These are phyloP conservation scores for Drosophila bipectinata DNA, from an alignment of 1,140 invertebrate genomes.

Conservation along the genomic window DNA sequence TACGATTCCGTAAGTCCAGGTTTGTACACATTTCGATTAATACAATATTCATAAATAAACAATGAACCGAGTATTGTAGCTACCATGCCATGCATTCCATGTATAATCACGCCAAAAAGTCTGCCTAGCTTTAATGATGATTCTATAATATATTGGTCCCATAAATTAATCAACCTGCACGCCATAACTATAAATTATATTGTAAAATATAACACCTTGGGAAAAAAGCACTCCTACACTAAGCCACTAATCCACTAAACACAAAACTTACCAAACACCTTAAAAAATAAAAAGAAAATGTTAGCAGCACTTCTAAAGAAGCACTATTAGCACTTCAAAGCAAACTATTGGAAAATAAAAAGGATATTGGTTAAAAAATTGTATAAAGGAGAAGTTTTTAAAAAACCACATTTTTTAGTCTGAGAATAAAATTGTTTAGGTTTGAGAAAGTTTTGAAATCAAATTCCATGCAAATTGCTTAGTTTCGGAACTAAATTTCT, in stretches of 20 bases:
- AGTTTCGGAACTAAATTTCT: slow-evolving; percentile 59
- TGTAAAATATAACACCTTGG: slow-evolving; percentile 8
- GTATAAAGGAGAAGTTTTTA: too few species aligned
- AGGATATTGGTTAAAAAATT: background rate
- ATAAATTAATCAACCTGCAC: slow-evolving; percentile 33
- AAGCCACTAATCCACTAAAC: slow-evolving; percentile 11
- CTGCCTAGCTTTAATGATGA: slow-evolving; percentile 25
- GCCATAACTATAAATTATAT: slow-evolving; percentile 14
- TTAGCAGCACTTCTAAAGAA: slow-evolving; percentile 17
- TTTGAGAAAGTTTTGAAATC: slow-evolving; percentile 22
- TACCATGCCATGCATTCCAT: slow-evolving; percentile 29
- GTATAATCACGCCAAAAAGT: slow-evolving; percentile 27
- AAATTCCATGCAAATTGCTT: slow-evolving; percentile 35
- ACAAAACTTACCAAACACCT: slow-evolving; percentile 34
- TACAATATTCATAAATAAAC: slow-evolving; percentile 30
- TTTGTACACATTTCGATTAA: slow-evolving; percentile 73
- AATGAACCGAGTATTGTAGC: slow-evolving; percentile 33
- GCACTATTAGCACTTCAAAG: slow-evolving; percentile 27
- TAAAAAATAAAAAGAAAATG: background rate
- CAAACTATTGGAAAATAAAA: slow-evolving; percentile 34
- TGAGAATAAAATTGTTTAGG: background rate
- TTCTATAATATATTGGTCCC: slow-evolving; percentile 28
- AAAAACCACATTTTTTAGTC: background rate
- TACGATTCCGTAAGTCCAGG: slow-evolving; percentile 80
- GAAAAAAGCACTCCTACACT: slow-evolving; percentile 19